phyloP scores from a whole-genome alignment of 2,888 invertebrate genomes.

The Agrypnus murinus region DNA sequence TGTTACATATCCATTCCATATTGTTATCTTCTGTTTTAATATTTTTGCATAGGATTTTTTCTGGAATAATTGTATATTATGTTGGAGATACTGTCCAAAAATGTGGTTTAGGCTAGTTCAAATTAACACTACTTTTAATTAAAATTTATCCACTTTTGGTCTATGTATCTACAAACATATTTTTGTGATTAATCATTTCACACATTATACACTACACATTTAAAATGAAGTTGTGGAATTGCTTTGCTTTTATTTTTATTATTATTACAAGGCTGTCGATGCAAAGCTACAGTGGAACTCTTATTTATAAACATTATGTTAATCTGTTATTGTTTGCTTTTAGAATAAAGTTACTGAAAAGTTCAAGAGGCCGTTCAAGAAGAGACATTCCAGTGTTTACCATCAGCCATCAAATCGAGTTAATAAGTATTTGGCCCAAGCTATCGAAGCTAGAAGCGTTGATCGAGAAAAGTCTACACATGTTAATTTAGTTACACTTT shows the following conservation, averaged over 20 bases:
- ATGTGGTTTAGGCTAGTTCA: neutral
- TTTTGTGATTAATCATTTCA: neutral
- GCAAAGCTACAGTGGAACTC: neutral
- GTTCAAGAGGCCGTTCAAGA: slow-evolving; percentile 90
- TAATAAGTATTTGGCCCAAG: slow-evolving; percentile 93
- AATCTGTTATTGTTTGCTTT: slow-evolving; percentile 59
- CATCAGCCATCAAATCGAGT: slow-evolving; percentile 94
- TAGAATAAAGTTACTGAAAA: slow-evolving; percentile 92
- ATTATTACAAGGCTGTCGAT: neutral
- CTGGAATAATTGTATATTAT: no score
- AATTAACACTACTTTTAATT: neutral
- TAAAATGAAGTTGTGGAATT: slow-evolving; percentile 25
- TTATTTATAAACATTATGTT: neutral
- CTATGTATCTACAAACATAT: neutral
- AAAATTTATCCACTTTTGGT: neutral
- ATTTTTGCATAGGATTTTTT: no score
- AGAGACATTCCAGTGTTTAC: slow-evolving; percentile 89
- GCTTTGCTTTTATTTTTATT: slow-evolving; percentile 29
- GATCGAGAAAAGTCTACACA: slow-evolving; percentile 93
- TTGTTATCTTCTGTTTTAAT: no score
- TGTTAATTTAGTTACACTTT: slow-evolving; percentile 88
- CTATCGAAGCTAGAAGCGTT: slow-evolving; percentile 92
- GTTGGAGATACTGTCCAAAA: no score
- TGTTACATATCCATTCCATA: no score
- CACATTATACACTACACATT: slow-evolving; percentile 27